Base-by-base conservation (phyloP, 1,140 invertebrate genomes). In the Drosophila virilis region DNA sequence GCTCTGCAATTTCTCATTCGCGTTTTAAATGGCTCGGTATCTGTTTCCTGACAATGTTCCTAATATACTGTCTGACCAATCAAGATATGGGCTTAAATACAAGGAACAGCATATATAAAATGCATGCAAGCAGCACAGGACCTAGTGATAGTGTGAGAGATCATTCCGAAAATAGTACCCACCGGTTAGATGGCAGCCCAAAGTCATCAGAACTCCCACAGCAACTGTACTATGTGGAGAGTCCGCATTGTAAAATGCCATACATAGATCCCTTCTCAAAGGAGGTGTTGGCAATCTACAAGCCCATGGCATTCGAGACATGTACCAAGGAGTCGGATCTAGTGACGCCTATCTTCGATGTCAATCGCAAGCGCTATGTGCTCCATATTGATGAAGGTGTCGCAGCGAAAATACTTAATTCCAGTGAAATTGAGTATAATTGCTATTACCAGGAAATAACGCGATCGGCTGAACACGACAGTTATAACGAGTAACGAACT, bases 361-460 rank as follows among this genome's bases (percentile, higher is more conserved):
- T 67, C 13, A 67, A n/a, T 13, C 10, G 51, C 0, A 50, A 67
- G 38, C 66, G 74, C 3, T 88, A 88, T 75, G 22, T 80, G 6
- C 62, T 88, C 22, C 38, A 52, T 0, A 88, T 88, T 1, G 54
- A 88, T 17, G 60, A 89, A 42, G 73, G 6, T 1, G 42, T 80
- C 0, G 83, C 84, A 2, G 15, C 58, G 0, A n/a, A 40, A 1
- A 9, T 60, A 5, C 66, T 88, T 0, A 75, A 84, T n/a, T 80
- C 80, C 9, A 48, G 7, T n/a, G 61, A 57, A 12, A 48, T 17
- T 12, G 77, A 89, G n/a, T 84, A 64, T 33, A 89, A 88, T 42
- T 88, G 83, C 13, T 89, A 72, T 33, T 88, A 89, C 55, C 72
- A 72, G 67, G 80, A 88, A 74, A 67, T 86, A 22, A 74, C 40